A percentile compares a stretch with the other conserved stretches of the same genome.
Conservation (phyloP, 2,888 invertebrate species). For the Epirrita christyi region DNA sequence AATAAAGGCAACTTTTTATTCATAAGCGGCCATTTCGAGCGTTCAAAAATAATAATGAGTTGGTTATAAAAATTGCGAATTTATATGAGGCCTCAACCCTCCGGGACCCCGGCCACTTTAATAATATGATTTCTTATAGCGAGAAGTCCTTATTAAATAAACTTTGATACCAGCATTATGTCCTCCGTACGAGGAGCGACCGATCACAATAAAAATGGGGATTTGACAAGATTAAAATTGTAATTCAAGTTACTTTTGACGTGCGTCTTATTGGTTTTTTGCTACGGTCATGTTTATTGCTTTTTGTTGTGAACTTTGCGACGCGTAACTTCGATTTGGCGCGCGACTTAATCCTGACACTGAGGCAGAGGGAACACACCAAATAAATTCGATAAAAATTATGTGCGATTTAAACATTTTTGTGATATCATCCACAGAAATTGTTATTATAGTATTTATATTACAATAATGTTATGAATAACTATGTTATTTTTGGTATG, state of each 20-base stretch:
- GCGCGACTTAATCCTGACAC: constrained; percentile 59
- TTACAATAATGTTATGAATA: constrained; percentile 5
- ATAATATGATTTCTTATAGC: constrained; percentile 80
- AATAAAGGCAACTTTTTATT: constrained; percentile 77
- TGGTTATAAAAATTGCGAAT: constrained; percentile 79
- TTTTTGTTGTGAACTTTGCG: constrained; percentile 53
- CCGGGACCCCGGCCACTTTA: constrained; percentile 54
- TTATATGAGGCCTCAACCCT: constrained; percentile 67
- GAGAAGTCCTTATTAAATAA: constrained; percentile 78
- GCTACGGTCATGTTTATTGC: constrained; percentile 65
- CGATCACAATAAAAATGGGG: constrained; percentile 79
- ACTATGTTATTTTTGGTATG: constrained; percentile 12
- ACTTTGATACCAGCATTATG: constrained; percentile 79
- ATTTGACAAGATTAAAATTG: constrained; percentile 84
- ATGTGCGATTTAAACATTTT: constrained; percentile 10
- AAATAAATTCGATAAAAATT: constrained; percentile 9
- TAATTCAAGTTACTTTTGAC: constrained; percentile 82
- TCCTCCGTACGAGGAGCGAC: constrained; percentile 61
- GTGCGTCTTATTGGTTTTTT: constrained; percentile 79
- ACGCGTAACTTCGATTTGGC: constrained; percentile 49
- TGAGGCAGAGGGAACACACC: constrained; percentile 26
- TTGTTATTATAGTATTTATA: constrained; percentile 6
- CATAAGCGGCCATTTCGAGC: constrained; percentile 71
- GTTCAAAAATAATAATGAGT: constrained; percentile 79
- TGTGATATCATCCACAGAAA: constrained; percentile 18